phyloP scores from a whole-genome alignment of 2,888 invertebrate genomes.

The Congeria kusceri region DNA sequence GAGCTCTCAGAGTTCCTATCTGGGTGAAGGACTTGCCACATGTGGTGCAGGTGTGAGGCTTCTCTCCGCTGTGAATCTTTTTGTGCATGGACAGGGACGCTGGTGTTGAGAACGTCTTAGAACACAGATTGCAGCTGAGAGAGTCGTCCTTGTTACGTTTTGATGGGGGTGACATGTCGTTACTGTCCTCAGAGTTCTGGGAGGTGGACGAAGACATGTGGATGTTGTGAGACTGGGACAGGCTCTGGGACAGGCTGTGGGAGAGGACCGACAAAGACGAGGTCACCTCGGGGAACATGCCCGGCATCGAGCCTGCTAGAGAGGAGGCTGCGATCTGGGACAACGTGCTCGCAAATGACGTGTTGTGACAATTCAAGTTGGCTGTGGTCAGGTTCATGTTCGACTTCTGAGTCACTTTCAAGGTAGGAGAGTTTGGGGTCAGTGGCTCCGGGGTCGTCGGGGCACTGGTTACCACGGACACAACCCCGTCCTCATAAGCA shows the following conservation, averaged over 20 bases:
- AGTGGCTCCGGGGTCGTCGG: constrained; percentile 55
- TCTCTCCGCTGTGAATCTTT: constrained; percentile 80
- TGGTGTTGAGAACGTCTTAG: constrained; percentile 79
- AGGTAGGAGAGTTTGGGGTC: constrained; percentile 33
- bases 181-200: constrained; percentile 48
- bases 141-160: constrained; percentile 45
- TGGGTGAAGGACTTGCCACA: constrained; percentile 82
- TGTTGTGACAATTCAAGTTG: constrained; percentile 38
- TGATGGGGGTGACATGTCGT: constrained; percentile 52
- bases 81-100: constrained; percentile 79
- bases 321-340: constrained; percentile 45
- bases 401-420: constrained; percentile 7
- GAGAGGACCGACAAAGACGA: constrained; percentile 1
- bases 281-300: constrained; percentile 29
- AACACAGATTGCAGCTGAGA: constrained; percentile 75
- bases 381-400: neutral
- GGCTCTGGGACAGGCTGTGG: constrained; percentile 2
- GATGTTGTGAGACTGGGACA: constrained; percentile 17
- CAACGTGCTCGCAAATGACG: constrained; percentile 45
- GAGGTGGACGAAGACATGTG: constrained; percentile 28
- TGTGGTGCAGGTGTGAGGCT: constrained; percentile 74
- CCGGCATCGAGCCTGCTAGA: constrained; percentile 11
- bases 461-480: constrained; percentile 54
- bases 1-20: constrained; percentile 80
- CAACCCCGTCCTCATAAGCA: constrained; percentile 54